Base-by-base conservation (phyloP, 2,113 vertebrate species). In the Morone chrysops region DNA sequence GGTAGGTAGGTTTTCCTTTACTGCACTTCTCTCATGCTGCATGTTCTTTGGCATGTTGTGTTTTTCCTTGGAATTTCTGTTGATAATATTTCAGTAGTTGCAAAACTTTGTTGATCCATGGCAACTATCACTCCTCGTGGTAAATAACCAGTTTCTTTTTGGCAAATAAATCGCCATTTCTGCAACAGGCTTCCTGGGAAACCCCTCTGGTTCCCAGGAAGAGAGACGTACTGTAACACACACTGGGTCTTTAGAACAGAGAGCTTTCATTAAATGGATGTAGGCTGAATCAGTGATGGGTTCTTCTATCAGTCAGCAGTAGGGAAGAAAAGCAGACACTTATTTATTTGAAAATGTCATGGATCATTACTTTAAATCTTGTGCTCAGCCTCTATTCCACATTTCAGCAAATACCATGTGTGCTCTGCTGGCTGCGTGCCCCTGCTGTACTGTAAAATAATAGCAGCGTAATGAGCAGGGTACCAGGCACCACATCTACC, bases 401-500 rank as follows among this genome's bases (percentile, higher is more conserved):
- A 62, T 74, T 71, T 89, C 75, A 82, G 63, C 78, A 68, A 81
- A 78, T 76, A 14, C 51, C 78, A n/a, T 68, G 59, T 63, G 76
- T 80, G 77, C 40, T 72, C 40, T 67, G 50, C 81, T 90, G 84
- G 81, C 86, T 6, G 56, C 0, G 5, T 63, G 81, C 87, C 84
- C 50, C 73, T 31, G 80, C 83, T 87, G 40, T 68, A 86, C 88
- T 87, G 90, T 87, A 84, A 72, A 91, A 89, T 89, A 91, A 87
- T 84, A 79, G 82, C 83, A 57, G 36, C 1, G 65, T 89, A 89
- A 90, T 90, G 80, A 91, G 82, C 87, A 38, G 70, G 72, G 94
- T 95, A 93, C 95, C 94, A 95, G 95, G 94, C 93, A 95, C 94
- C 91, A 83, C 76, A 79, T 75, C 77, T 51, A 61, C 92, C 89